These are phyloP conservation scores for Sebastiscus tertius DNA, from an alignment of 2,797 vertebrate species.

Conservation along the genomic window DNA sequence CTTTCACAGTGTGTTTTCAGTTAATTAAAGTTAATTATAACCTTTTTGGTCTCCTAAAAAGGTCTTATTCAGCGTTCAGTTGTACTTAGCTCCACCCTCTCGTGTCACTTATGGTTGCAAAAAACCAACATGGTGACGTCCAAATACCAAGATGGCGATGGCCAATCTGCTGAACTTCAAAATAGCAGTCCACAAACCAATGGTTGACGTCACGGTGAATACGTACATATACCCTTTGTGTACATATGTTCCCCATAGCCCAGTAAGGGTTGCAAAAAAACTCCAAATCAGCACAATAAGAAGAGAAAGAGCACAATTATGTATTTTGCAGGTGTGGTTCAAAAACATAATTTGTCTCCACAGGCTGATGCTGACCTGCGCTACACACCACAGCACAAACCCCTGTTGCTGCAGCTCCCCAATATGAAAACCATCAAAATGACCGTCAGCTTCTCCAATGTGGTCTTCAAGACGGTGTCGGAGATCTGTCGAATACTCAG, in stretches of 20 bases:
- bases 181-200: background rate
- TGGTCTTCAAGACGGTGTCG: slow-evolving; percentile 91
- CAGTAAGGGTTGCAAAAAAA: background rate
- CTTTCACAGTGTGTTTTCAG: background rate
- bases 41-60: background rate
- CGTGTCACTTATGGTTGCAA: background rate
- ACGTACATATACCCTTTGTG: background rate
- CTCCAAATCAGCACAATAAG: background rate
- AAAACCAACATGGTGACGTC: background rate
- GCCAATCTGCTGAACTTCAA: background rate
- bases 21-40: background rate
- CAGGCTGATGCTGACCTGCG: slow-evolving; percentile 93
- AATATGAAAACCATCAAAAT: slow-evolving; percentile 92
- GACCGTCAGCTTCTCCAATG: slow-evolving; percentile 90
- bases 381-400: slow-evolving; percentile 95
- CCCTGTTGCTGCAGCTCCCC: slow-evolving; percentile 90
- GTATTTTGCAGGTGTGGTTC: background rate
- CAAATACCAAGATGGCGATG: background rate
- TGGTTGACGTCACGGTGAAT: background rate
- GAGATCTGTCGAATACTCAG: slow-evolving; percentile 94
- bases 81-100: background rate
- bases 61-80: background rate
- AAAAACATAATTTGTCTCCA: background rate
- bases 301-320: background rate
- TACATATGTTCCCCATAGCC: background rate